Percentiles rank a stretch among this genome's conserved stretches.
Conservation (phyloP, 2,113 vertebrate species). For the Shinisaurus crocodilurus region DNA sequence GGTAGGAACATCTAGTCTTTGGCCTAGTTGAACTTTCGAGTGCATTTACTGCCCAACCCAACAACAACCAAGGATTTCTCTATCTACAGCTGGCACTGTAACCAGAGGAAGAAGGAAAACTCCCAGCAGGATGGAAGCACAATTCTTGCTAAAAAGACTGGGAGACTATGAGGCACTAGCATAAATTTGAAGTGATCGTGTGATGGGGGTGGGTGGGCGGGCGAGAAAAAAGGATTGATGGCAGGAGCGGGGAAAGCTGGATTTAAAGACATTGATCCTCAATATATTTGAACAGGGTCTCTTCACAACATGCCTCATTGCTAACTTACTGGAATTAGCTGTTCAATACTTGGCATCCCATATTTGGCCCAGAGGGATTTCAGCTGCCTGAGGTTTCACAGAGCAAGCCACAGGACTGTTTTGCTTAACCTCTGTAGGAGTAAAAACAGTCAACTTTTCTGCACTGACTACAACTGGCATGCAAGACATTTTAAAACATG, state of each 20-base stretch:
- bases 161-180: background rate
- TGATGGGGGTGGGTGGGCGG: background rate
- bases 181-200: background rate
- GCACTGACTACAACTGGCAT: constrained; percentile 20
- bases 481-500: constrained; percentile 31
- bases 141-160: background rate
- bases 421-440: background rate
- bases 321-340: constrained; percentile 51
- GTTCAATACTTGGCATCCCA: constrained; percentile 31
- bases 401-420: constrained; percentile 40
- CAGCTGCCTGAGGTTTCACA: constrained; percentile 26
- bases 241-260: background rate
- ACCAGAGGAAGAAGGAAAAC: background rate
- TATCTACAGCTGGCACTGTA: background rate
- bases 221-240: background rate
- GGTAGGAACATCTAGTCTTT: background rate
- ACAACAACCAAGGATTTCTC: background rate
- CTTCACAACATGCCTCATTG: background rate
- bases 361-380: constrained; percentile 45
- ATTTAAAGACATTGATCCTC: background rate
- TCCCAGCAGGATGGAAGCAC: background rate
- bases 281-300: constrained; percentile 34
- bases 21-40: background rate
- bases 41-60: background rate
- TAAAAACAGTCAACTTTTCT: constrained; percentile 5